Conservation (phyloP, 2,888 invertebrate genomes). For the Crepidodera aurea region DNA sequence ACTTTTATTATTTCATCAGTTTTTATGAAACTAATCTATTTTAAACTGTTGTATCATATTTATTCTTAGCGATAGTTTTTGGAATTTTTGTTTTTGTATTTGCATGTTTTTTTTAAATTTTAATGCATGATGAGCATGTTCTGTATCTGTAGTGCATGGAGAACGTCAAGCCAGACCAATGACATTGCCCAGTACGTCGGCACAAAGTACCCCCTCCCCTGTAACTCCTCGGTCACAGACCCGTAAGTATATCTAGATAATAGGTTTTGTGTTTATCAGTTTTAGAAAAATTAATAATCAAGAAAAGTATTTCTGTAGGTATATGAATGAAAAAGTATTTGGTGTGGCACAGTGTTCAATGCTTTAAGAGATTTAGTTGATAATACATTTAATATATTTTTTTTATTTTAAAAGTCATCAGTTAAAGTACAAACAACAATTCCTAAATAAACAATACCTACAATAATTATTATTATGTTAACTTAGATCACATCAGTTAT, state of each 20-base stretch:
- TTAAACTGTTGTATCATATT: no score
- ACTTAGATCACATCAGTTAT: no score
- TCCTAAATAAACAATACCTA: no score
- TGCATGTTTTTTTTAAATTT: conserved; percentile 41
- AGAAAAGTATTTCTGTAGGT: background rate
- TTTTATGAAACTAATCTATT: no score
- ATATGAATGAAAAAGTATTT: no score
- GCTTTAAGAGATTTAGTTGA: no score
- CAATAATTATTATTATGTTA: no score
- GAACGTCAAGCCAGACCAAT: conserved; percentile 48
- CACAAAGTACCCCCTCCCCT: conserved; percentile 34
- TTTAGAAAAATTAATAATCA: background rate
- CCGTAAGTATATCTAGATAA: conserved; percentile 47
- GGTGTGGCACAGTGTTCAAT: no score
- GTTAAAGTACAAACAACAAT: no score
- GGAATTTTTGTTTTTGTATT: conserved; percentile 21
- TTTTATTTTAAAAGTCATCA: no score
- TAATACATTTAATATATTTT: no score
- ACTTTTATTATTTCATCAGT: no score
- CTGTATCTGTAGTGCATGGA: conserved; percentile 58
- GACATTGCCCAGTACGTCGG: conserved; percentile 41
- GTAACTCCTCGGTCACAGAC: conserved; percentile 49
- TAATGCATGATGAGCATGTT: conserved; percentile 59
- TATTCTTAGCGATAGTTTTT: background rate
- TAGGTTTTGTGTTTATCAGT: conserved; percentile 21